These are phyloP conservation scores for Manacus vitellinus DNA, from an alignment of 2,113 vertebrate species.

Conservation along the genomic window DNA sequence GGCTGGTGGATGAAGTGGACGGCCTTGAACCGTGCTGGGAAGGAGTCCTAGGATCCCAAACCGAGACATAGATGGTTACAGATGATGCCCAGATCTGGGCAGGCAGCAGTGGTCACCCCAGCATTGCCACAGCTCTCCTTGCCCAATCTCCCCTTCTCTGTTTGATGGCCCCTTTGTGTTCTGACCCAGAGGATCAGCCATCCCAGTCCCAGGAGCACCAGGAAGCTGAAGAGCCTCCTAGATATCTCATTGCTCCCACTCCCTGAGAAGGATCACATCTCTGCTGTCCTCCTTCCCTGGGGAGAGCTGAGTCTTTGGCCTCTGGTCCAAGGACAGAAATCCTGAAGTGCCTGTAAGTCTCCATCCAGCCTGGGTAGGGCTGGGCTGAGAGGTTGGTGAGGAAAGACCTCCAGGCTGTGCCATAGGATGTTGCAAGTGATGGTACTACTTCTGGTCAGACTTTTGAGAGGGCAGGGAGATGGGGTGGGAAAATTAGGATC, in stretches of 20 bases:
- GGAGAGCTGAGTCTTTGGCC: neutral
- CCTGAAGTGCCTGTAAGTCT: neutral
- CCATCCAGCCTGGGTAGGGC: neutral
- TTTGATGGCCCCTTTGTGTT: neutral
- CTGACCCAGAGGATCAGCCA: neutral
- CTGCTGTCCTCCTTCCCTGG: neutral
- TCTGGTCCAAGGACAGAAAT: neutral
- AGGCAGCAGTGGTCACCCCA: neutral
- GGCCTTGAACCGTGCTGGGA: conserved; percentile 96
- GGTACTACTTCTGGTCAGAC: neutral
- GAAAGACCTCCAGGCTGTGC: neutral
- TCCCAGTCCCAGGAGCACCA: neutral
- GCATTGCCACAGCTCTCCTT: fast-evolving
- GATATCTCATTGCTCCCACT: neutral
- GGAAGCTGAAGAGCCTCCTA: neutral
- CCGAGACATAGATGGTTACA: neutral
- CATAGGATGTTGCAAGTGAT: neutral
- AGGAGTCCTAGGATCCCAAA: conserved; percentile 85
- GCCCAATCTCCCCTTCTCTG: neutral
- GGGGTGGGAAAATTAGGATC: neutral
- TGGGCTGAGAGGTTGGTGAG: neutral
- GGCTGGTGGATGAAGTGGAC: conserved; percentile 96
- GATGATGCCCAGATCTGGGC: fast-evolving
- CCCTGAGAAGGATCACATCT: neutral
- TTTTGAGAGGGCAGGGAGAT: neutral